Base-by-base conservation (phyloP, 2,797 vertebrate species). In the Premnoplex brunnescens region DNA sequence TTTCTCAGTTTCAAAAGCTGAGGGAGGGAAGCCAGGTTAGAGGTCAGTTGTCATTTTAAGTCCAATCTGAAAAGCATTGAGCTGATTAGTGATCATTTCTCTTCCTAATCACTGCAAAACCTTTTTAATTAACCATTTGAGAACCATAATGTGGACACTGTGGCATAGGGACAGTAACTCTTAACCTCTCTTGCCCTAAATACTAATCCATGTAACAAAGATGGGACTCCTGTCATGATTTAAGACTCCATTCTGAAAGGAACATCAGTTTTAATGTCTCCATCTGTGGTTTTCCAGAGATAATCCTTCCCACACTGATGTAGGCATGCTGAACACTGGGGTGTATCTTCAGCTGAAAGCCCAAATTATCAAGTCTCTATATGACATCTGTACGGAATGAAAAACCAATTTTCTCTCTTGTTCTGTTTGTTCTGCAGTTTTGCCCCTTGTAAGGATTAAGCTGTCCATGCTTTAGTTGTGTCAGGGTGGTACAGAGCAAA, bases 241-340 rank as follows among this genome's bases (percentile, higher is more conserved):
- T 86, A 88, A 90, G 84, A 72, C 81, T 88, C 17, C n/a, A 30
- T 81, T 92, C 43, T 20, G 66, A 82, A 81, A 82, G 46, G 13
- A 81, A 41, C 52, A 88, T 37, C 13, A 80, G 60, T 75, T 95
- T 82, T 89, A 91, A 91, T 95, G 72, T 74, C 68, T 89, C 88
- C 58, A 89, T 93, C 89, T 95, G 89, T 93, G 59, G 32, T 77
- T 89, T 95, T 89, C 87, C 77, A 89, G 91, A 95, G 76, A 93
- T 78, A 83, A 72, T 88, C 76, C 91, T 95, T 83, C 93, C 94
- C 88, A 86, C 93, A 81, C 58, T 18, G 83, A 63, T 77, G 54
- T 84, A 77, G 69, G 84, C 86, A 78, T 41, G 58, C 79, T 83
- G 88, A 93, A 83, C 20, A 2, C 52, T 60, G 83, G 72, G 41